phyloP scores from a whole-genome alignment of 2,113 vertebrate species.

The Cottus gobio region DNA sequence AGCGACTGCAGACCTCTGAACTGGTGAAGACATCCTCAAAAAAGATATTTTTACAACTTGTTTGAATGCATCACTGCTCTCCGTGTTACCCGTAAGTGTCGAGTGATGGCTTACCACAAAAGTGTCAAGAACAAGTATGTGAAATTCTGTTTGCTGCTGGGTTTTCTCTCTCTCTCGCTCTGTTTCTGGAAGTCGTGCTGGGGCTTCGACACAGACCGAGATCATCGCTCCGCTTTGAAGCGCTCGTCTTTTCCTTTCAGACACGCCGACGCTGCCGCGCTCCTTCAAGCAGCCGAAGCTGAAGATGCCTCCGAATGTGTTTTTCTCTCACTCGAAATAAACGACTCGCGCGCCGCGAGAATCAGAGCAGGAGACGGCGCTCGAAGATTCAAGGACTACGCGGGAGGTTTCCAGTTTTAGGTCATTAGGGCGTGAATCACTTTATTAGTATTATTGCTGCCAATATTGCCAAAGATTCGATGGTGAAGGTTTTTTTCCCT shows the following conservation, averaged over 20 bases:
- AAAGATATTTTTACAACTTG: not conserved
- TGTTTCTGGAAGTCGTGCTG: conserved; percentile 34
- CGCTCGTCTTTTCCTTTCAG: conserved; percentile 40
- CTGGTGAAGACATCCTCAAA: conserved; percentile 23
- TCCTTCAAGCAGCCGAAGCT: conserved; percentile 33
- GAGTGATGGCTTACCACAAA: conserved; percentile 32
- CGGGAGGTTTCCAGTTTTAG: not conserved
- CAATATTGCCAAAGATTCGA: not conserved
- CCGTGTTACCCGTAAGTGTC: conserved; percentile 28
- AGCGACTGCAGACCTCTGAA: conserved; percentile 14
- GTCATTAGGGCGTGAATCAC: conserved; percentile 12
- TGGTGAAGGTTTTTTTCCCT: not conserved
- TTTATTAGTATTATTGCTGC: not conserved
- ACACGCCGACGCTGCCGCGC: conserved; percentile 26
- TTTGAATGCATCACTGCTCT: conserved; percentile 48
- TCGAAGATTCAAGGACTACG: conserved; percentile 21
- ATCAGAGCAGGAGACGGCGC: not conserved
- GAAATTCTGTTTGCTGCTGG: conserved; percentile 38
- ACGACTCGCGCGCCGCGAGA: conserved; percentile 20
- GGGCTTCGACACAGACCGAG: conserved; percentile 53
- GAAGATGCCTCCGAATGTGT: conserved; percentile 46
- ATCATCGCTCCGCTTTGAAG: conserved; percentile 49
- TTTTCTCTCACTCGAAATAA: conserved; percentile 46
- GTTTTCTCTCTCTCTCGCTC: not conserved
- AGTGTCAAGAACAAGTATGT: conserved; percentile 40